Evolutionary conservation across 2,113 vertebrate genomes (phyloP), one percentile per base, ranked within the genome.

Genomic region (Oreochromis tanganicae): DNA sequence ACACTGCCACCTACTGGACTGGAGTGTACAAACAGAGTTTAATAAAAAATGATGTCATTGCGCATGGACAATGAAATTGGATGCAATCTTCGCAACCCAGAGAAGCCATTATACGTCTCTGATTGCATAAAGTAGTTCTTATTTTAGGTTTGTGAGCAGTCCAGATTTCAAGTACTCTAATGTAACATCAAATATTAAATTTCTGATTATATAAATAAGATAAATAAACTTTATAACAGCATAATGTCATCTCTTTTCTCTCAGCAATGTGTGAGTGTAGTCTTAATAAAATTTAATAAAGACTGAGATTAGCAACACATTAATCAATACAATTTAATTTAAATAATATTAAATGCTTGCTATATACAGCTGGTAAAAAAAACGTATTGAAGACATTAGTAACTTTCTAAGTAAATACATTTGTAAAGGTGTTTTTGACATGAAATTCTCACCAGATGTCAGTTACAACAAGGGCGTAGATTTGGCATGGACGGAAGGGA

Each of bases 1-100:
- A 4, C n/a, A 12, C 29, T 82, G 80, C 80, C 75, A 11, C 38
- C 90, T 90, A 55, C 57, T 87, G 92, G 87, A 27, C 75, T 16
- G 90, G 87, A 85, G 88, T 6, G 12, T 7, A 52, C 3, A 48
- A 6, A 17, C 54, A 43, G 21, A n/a, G 46, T 46, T 17, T 41
- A 29, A 46, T 4, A 9, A 19, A 43, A 24, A 38, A 66, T 16
- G 13, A 2, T 43, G 0, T 17, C 0, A 27, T 73, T 3, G 63
- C 36, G 9, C 36, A 17, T 75, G 9, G 0, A 11, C 68, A 73
- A 46, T 24, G 3, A 6, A 46, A 73, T 71, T 71, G 38, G 38
- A 71, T 73, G 38, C 19, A 71, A 24, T 0, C 19, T 27, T 27
- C 10, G 10, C 2, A 38, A 38, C 4, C 34, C 34, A 21, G 34